Evolutionary conservation across 2,797 vertebrate genomes (phyloP).

Genomic region (Malurus leucopterus): DNA sequence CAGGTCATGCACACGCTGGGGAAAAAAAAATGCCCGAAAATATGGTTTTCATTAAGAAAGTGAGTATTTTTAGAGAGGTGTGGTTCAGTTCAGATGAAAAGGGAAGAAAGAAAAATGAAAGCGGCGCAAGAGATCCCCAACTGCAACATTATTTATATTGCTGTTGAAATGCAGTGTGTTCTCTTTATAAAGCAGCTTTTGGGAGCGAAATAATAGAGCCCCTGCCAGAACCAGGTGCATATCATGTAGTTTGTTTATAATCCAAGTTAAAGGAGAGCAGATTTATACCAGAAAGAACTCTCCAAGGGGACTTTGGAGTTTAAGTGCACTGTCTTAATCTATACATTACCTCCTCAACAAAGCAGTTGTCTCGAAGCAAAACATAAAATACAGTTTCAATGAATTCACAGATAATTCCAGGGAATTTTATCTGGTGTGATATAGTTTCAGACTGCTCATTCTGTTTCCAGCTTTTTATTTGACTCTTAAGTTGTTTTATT

Average conservation of each 20-base stretch:
- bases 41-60: slow-evolving; percentile 79
- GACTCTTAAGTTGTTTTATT: slow-evolving; percentile 33
- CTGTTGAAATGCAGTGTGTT: slow-evolving; percentile 52
- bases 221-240: slow-evolving; percentile 37
- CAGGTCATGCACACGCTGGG: slow-evolving; percentile 52
- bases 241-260: slow-evolving; percentile 43
- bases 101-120: slow-evolving; percentile 51
- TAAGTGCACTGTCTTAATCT: slow-evolving; percentile 39
- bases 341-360: slow-evolving; percentile 31
- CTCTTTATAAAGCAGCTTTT: slow-evolving; percentile 51
- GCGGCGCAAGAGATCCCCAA: slow-evolving; percentile 40
- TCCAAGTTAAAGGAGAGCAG: slow-evolving; percentile 40
- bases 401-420: slow-evolving; percentile 45
- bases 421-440: slow-evolving; percentile 42
- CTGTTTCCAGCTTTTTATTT: slow-evolving; percentile 47
- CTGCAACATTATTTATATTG: slow-evolving; percentile 52
- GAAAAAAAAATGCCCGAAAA: slow-evolving; percentile 43
- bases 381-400: slow-evolving; percentile 14
- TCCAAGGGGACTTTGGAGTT: slow-evolving; percentile 24
- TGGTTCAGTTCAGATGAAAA: slow-evolving; percentile 65
- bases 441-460: slow-evolving; percentile 28
- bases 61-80: slow-evolving; percentile 77
- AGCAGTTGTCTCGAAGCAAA: neutral
- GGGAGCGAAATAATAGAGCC: slow-evolving; percentile 40
- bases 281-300: slow-evolving; percentile 39